These are phyloP conservation scores for Stramonita haemastoma DNA, from an alignment of 2,888 invertebrate genomes.

Conservation along the genomic window DNA sequence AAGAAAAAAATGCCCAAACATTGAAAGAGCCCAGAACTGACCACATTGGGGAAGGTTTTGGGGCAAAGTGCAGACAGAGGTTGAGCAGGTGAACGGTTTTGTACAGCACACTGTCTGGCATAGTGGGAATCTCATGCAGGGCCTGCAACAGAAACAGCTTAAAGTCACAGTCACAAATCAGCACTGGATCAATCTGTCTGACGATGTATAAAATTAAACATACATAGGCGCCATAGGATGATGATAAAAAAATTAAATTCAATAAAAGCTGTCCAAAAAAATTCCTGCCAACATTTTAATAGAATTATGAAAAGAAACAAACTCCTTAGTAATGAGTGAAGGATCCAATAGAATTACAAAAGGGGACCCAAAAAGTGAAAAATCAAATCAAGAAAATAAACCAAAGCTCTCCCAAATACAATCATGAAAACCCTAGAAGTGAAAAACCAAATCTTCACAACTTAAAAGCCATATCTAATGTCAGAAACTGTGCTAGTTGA, in stretches of 20 bases:
- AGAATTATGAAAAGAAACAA: no score
- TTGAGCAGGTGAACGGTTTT: slow-evolving; percentile 91
- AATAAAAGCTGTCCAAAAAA: no score
- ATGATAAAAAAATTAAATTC: background rate
- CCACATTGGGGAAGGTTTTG: slow-evolving; percentile 47
- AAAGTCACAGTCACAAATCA: background rate
- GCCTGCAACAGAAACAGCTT: slow-evolving; percentile 33
- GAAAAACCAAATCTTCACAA: no score
- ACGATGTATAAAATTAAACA: background rate
- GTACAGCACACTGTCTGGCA: slow-evolving; percentile 93
- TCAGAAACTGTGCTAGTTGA: no score
- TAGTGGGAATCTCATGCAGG: slow-evolving; percentile 33
- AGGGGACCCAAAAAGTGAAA: no score
- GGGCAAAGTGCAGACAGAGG: slow-evolving; percentile 81
- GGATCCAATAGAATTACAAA: no score
- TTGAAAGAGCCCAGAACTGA: slow-evolving; percentile 25
- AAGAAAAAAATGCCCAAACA: background rate
- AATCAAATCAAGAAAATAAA: no score
- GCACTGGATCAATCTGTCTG: background rate
- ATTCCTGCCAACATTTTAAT: no score
- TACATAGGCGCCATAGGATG: background rate
- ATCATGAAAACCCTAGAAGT: no score
- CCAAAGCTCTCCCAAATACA: no score
- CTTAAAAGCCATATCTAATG: no score
- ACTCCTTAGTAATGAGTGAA: no score